Evolutionary conservation across 2,888 invertebrate genomes (phyloP).

Genomic region (Zhuqinia jingwanae): DNA sequence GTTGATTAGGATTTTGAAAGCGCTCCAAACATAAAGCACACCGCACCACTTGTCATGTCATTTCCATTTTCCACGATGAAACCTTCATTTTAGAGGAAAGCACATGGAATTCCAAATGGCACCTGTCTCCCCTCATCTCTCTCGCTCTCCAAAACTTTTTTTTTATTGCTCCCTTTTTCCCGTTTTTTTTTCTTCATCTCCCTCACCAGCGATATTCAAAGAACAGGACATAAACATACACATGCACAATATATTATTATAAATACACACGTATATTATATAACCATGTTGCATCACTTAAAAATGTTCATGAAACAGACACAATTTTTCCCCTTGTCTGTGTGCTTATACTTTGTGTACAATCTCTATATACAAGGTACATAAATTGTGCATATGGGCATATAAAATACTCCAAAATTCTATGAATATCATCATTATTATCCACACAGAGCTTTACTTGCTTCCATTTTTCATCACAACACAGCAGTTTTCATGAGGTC

Average conservation of each 20-base stretch:
- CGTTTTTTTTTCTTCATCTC: conserved; percentile 26
- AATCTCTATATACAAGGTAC: no score
- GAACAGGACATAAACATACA: not conserved
- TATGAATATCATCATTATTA: no score
- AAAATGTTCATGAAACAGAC: not conserved
- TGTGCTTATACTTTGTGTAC: no score
- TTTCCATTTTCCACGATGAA: conserved; percentile 48
- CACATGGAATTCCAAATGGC: conserved; percentile 60
- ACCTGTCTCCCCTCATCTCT: conserved; percentile 58
- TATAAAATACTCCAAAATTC: no score
- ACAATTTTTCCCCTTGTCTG: not conserved
- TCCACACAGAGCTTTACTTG: no score
- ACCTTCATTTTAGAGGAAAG: conserved; percentile 44
- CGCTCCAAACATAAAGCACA: not conserved
- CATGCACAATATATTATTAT: no score
- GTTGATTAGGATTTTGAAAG: conserved; percentile 40
- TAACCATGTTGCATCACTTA: not conserved
- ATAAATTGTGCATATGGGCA: not conserved
- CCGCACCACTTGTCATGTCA: conserved; percentile 50
- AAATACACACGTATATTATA: not conserved
- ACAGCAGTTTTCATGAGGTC: conserved; percentile 18
- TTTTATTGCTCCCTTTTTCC: conserved; percentile 36
- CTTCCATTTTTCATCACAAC: not conserved
- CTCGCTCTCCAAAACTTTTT: not conserved
- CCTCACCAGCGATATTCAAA: not conserved